These are phyloP conservation scores for Brachionus rubens DNA, from an alignment of 1,140 invertebrate genomes.

Conservation along the genomic window DNA sequence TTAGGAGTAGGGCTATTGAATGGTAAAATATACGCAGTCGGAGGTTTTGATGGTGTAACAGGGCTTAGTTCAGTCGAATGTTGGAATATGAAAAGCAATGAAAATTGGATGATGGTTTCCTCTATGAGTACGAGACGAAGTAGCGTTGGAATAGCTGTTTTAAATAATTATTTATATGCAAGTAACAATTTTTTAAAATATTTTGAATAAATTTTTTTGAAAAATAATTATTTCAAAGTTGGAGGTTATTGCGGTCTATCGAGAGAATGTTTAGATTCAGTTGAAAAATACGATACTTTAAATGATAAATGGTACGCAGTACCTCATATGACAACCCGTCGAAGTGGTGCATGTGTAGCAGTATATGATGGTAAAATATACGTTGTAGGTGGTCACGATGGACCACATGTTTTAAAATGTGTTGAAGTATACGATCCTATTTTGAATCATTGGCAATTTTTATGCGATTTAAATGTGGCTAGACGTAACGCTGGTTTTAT, in stretches of 20 bases:
- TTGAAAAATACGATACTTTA: constrained; percentile 18
- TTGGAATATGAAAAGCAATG: constrained; percentile 8
- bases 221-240: constrained; percentile 23
- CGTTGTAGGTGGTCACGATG: constrained; percentile 37
- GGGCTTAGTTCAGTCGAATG: constrained; percentile 90
- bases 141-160: constrained; percentile 29
- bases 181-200: neutral
- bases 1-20: constrained; percentile 74
- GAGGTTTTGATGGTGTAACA: constrained; percentile 93
- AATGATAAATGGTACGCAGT: constrained; percentile 14
- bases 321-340: neutral
- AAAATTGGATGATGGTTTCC: constrained; percentile 10
- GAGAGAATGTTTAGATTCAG: constrained; percentile 21
- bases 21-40: constrained; percentile 91
- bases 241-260: constrained; percentile 15
- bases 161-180: constrained; percentile 32
- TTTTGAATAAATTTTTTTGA: neutral
- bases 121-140: constrained; percentile 8
- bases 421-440: constrained; percentile 34
- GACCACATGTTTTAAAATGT: neutral
- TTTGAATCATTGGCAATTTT: neutral
- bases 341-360: constrained; percentile 15
- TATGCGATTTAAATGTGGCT: neutral
- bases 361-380: constrained; percentile 34
- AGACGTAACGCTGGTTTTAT: constrained; percentile 7